Conservation (phyloP, 1,140 invertebrate species). For the Plectrocnemia conspersa region DNA sequence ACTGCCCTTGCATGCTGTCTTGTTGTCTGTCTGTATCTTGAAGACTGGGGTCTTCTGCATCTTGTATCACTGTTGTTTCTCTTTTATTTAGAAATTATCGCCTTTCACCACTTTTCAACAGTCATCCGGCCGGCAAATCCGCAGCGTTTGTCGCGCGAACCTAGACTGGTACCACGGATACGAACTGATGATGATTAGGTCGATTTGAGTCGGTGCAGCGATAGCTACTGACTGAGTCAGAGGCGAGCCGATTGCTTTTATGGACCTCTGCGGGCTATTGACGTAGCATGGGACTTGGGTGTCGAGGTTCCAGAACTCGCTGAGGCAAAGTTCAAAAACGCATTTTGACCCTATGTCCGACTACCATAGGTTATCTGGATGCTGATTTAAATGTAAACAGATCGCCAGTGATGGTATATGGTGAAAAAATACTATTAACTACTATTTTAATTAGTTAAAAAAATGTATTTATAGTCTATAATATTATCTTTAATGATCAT, state of each 20-base stretch:
- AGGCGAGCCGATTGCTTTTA: neutral
- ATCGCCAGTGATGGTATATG: no score
- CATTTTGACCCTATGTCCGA: constrained; percentile 1
- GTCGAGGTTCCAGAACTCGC: neutral
- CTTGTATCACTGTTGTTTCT: no score
- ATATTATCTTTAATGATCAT: no score
- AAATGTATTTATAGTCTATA: no score
- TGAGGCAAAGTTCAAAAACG: constrained; percentile 8
- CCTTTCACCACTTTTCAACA: constrained; percentile 2
- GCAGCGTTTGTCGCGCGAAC: constrained; percentile 1
- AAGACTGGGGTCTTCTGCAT: neutral
- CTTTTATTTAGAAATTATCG: no score
- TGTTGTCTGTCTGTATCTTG: constrained; percentile 19
- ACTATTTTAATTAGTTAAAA: no score
- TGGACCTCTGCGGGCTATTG: neutral
- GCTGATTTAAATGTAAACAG: no score
- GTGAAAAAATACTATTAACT: no score
- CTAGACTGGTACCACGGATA: neutral
- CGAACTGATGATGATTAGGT: neutral
- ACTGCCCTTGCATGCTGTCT: constrained; percentile 55
- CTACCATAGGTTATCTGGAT: constrained; percentile 11
- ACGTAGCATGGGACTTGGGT: neutral
- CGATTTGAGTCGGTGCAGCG: neutral
- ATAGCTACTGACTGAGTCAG: neutral
- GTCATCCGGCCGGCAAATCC: constrained; percentile 8